Conservation (phyloP, 2,113 vertebrate genomes). For the Phrynosoma platyrhinos region DNA sequence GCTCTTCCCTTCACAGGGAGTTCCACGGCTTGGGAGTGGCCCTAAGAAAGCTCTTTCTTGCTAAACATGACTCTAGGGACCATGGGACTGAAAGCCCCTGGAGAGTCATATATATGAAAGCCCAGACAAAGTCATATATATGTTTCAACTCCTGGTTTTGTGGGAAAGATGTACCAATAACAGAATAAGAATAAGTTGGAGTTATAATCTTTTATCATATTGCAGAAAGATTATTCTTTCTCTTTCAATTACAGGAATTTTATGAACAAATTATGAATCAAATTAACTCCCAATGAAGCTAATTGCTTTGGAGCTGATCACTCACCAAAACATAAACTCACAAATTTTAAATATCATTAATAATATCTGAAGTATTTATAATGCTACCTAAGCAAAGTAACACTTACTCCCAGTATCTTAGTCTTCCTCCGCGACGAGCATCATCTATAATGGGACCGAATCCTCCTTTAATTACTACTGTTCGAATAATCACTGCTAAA, state of each 20-base stretch:
- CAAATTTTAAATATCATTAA: neutral
- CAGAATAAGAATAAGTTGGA: too few relatives aligned
- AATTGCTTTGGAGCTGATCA: neutral
- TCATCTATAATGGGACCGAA: conserved; percentile 80
- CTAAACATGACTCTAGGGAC: too few relatives aligned
- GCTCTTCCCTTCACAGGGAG: too few relatives aligned
- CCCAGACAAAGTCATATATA: too few relatives aligned
- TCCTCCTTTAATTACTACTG: conserved; percentile 81
- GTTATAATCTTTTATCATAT: too few relatives aligned
- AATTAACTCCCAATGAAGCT: neutral
- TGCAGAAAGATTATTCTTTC: neutral
- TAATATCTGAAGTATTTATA: neutral
- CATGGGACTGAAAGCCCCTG: too few relatives aligned
- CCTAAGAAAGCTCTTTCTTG: too few relatives aligned
- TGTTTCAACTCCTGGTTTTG: too few relatives aligned
- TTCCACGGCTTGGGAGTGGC: too few relatives aligned
- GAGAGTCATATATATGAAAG: too few relatives aligned
- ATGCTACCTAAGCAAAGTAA: neutral
- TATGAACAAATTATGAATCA: neutral
- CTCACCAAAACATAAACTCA: neutral
- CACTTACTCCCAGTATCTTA: conserved; percentile 90
- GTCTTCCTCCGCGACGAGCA: conserved; percentile 85
- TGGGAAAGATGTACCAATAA: too few relatives aligned
- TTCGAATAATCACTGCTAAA: conserved; percentile 82
- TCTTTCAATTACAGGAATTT: neutral